These are phyloP conservation scores for Epinotia brunnichana DNA, from an alignment of 2,888 invertebrate species.

Conservation along the genomic window DNA sequence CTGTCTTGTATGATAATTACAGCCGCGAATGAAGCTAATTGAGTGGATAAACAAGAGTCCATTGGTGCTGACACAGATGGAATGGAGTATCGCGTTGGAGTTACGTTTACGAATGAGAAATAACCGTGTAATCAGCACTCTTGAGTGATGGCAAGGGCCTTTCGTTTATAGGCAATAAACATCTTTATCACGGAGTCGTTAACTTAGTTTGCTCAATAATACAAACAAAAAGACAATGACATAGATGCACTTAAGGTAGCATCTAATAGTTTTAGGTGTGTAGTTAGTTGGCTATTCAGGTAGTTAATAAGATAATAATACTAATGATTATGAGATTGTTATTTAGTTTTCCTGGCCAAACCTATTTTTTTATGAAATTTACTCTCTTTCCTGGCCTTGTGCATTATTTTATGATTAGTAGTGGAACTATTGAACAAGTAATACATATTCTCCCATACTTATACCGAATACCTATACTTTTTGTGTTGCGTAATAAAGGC, in stretches of 20 bases:
- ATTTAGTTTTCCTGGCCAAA: neutral
- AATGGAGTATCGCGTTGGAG: conserved; percentile 23
- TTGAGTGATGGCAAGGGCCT: conserved; percentile 50
- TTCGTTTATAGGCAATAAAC: conserved; percentile 59
- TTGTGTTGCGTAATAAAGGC: neutral
- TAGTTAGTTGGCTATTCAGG: neutral
- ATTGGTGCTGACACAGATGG: conserved; percentile 15
- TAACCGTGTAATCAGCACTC: conserved; percentile 44
- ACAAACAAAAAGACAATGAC: conserved; percentile 56
- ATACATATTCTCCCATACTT: neutral
- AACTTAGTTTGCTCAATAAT: conserved; percentile 59
- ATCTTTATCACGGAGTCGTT: conserved; percentile 74
- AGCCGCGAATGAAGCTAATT: conserved; percentile 13
- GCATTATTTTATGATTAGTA: no score
- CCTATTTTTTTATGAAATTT: no score
- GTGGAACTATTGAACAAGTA: no score
- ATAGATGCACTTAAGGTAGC: conserved; percentile 23
- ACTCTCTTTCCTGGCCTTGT: no score
- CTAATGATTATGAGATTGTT: neutral
- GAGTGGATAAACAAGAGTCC: conserved; percentile 4
- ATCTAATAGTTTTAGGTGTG: neutral
- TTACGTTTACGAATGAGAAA: conserved; percentile 39
- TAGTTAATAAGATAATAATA: neutral
- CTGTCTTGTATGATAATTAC: conserved; percentile 16
- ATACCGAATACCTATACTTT: neutral